These are phyloP conservation scores for Prietella phreatophila DNA, from an alignment of 2,113 vertebrate species.

Conservation along the genomic window DNA sequence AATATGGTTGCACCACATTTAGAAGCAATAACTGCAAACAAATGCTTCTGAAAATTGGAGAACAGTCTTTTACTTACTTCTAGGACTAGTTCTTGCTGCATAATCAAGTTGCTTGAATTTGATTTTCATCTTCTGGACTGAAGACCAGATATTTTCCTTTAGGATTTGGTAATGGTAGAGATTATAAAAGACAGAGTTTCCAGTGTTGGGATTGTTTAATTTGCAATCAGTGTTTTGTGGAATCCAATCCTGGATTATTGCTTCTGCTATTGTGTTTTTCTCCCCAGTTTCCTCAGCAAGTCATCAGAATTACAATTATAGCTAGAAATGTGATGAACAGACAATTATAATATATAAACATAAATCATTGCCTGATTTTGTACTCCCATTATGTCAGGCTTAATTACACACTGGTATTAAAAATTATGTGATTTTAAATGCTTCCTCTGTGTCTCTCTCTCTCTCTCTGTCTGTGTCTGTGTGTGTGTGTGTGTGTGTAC, in stretches of 20 bases:
- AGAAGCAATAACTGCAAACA: no score
- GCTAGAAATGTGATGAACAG: background rate
- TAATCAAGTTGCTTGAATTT: no score
- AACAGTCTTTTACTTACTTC: no score
- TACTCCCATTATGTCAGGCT: background rate
- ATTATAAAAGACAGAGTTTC: background rate
- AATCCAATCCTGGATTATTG: background rate
- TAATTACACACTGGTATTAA: background rate
- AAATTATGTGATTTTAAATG: background rate
- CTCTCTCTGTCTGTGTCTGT: background rate
- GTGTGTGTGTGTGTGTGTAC: no score
- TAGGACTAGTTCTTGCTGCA: no score
- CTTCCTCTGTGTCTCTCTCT: background rate
- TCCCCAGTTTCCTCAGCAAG: background rate
- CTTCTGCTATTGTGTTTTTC: background rate
- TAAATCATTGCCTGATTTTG: background rate
- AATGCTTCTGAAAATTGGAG: no score
- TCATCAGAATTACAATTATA: background rate
- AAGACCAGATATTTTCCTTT: no score
- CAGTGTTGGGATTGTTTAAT: background rate
- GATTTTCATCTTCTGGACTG: no score
- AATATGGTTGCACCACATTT: no score
- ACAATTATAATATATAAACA: background rate
- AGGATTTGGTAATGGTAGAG: no score
- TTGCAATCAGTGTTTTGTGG: background rate